Conservation (phyloP, 1,140 invertebrate species). For the Nomia melanderi region DNA sequence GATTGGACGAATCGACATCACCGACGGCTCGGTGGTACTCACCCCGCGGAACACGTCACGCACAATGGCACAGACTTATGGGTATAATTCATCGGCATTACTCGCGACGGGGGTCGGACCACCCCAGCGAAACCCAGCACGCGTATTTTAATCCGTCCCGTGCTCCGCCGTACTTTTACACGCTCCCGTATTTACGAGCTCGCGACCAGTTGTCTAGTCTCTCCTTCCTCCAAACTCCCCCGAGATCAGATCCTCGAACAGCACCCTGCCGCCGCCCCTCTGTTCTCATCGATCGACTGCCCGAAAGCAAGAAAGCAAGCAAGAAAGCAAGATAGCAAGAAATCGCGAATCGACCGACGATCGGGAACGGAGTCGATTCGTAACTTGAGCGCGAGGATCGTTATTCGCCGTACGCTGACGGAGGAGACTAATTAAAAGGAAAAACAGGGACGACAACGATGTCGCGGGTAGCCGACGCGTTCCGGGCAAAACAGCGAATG, state of each 20-base stretch:
- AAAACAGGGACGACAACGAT: not conserved
- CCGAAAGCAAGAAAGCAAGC: not conserved
- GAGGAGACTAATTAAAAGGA: not conserved
- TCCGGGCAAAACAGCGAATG: not conserved
- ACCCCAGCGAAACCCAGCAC: slow-evolving; percentile 44
- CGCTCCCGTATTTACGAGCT: slow-evolving; percentile 49
- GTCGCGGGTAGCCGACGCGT: not conserved
- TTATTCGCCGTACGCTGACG: not conserved
- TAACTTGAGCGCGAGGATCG: too few relatives aligned
- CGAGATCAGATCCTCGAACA: slow-evolving; percentile 12
- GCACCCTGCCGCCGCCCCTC: slow-evolving; percentile 11
- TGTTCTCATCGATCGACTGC: not conserved
- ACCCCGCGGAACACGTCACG: slow-evolving; percentile 69
- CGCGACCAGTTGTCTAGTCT: slow-evolving; percentile 29
- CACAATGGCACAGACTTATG: slow-evolving; percentile 71
- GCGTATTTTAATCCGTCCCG: slow-evolving; percentile 63
- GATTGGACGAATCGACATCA: slow-evolving; percentile 72
- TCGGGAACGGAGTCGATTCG: too few relatives aligned
- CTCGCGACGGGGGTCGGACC: slow-evolving; percentile 64
- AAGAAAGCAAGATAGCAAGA: not conserved
- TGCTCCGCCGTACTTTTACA: slow-evolving; percentile 49
- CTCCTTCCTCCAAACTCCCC: slow-evolving; percentile 11
- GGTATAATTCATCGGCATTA: slow-evolving; percentile 72
- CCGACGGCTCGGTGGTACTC: slow-evolving; percentile 46
- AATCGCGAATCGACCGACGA: too few relatives aligned